Evolutionary conservation across 1,140 invertebrate genomes (phyloP), one percentile per base, ranked within the genome.

Genomic region (Sycophila sp.): DNA sequence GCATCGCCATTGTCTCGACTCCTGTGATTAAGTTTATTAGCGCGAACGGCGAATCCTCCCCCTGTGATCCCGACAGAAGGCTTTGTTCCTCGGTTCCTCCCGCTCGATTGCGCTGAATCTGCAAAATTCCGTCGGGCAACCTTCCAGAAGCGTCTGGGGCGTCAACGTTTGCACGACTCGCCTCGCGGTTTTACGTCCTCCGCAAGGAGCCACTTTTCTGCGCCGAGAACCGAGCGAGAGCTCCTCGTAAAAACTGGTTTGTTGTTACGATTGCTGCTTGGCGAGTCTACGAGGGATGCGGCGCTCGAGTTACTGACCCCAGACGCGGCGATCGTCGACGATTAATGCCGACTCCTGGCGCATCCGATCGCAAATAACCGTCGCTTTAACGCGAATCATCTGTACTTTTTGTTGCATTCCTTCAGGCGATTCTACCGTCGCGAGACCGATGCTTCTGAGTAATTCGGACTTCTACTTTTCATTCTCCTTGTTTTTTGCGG

Each of bases 171-270:
- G n/a, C 19, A 42, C 7, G 19, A 7, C 40, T 17, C 15, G 17
- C 22, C 40, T 42, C 40, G 19, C 6, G 15, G 38, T 40, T n/a
- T n/a, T n/a, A n/a, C n/a, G n/a, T n/a, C n/a, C n/a, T n/a, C n/a
- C n/a, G n/a, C n/a, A n/a, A n/a, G n/a, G 38, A 5, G 38, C 3
- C 38, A 40, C 42, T 47, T 47, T 22, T 47, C 38, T 13, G 19
- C 42, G 42, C 2, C 2, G 17, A n/a, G 38, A 42, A 42, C 19
- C n/a, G 40, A 42, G 40, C n/a, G n/a, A 17, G 40, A 2, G n/a
- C 8, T 32, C 47, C 19, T 53, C 47, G 47, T 53, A 65, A 65
- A 65, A 65, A 65, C 62, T 65, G 47, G 62, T 65, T 65, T 53
- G 22, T 53, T 65, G 30, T 49, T 60, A 24, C 32, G 55, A 24